Conservation (phyloP, 1,140 invertebrate species). For the Drosophila paulistorum region DNA sequence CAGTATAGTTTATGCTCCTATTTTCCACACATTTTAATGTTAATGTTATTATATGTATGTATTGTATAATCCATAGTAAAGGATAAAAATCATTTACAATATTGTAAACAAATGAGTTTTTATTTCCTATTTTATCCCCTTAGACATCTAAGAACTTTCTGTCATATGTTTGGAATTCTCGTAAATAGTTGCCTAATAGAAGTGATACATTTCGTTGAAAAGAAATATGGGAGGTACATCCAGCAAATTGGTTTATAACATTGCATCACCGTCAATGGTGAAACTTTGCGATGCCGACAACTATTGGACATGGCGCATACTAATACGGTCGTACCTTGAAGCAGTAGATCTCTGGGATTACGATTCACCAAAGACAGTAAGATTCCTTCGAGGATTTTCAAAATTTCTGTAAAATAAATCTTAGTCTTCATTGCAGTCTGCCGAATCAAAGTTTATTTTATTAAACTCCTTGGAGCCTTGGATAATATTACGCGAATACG, state of each 20-base stretch:
- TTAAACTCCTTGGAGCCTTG: constrained; percentile 38
- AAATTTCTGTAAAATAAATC: too few relatives aligned
- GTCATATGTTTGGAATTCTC: not conserved
- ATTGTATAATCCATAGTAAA: constrained; percentile 70
- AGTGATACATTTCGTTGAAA: not conserved
- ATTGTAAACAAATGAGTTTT: not conserved
- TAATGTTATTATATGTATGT: constrained; percentile 48
- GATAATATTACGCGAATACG: constrained; percentile 33
- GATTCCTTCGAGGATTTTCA: too few relatives aligned
- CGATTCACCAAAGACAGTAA: constrained; percentile 28
- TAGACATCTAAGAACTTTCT: not conserved
- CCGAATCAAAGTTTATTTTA: constrained; percentile 34
- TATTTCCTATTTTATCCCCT: not conserved
- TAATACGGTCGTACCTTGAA: constrained; percentile 26
- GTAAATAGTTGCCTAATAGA: not conserved
- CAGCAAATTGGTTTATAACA: not conserved
- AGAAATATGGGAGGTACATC: constrained; percentile 23
- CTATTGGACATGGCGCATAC: constrained; percentile 40
- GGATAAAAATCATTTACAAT: constrained; percentile 8
- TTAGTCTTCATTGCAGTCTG: constrained; percentile 8
- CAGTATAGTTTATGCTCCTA: constrained; percentile 45
- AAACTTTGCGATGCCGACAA: constrained; percentile 37
- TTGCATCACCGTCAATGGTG: constrained; percentile 21
- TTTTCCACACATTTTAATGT: constrained; percentile 74
- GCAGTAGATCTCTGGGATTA: constrained; percentile 30